Evolutionary conservation across 2,888 invertebrate species (phyloP).

Genomic region (Hirtodrosophila trivittata): DNA sequence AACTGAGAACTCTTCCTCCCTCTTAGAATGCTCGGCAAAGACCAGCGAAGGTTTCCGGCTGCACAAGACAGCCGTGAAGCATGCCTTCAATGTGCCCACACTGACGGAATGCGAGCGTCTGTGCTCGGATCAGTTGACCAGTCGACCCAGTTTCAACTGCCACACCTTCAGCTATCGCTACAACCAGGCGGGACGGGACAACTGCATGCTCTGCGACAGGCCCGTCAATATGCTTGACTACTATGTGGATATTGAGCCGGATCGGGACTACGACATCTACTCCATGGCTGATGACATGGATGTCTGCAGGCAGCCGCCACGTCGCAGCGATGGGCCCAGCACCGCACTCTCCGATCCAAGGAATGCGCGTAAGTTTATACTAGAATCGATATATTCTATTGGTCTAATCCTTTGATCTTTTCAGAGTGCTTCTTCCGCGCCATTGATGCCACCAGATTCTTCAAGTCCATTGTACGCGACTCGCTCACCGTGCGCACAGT

Average conservation of each 20-base stretch:
- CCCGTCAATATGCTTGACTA: constrained; percentile 89
- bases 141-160: constrained; percentile 87
- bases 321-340: constrained; percentile 70
- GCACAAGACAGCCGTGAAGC: constrained; percentile 87
- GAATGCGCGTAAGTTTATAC: constrained; percentile 78
- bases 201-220: constrained; percentile 90
- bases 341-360: constrained; percentile 84
- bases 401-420: constrained; percentile 19
- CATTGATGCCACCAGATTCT: constrained; percentile 89
- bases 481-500: constrained; percentile 88
- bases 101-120: constrained; percentile 91
- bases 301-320: constrained; percentile 83
- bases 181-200: constrained; percentile 85
- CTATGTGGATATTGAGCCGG: constrained; percentile 89
- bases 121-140: constrained; percentile 87
- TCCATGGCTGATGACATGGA: constrained; percentile 87
- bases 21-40: constrained; percentile 89
- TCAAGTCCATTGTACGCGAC: constrained; percentile 87
- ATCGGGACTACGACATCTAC: constrained; percentile 91
- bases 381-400: background rate
- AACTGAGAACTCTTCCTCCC: background rate
- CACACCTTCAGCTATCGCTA: constrained; percentile 90
- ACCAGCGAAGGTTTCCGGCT: constrained; percentile 90
- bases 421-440: constrained; percentile 93
- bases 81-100: constrained; percentile 87